Conservation (phyloP, 2,113 vertebrate genomes). For the Dissostichus mawsoni region DNA sequence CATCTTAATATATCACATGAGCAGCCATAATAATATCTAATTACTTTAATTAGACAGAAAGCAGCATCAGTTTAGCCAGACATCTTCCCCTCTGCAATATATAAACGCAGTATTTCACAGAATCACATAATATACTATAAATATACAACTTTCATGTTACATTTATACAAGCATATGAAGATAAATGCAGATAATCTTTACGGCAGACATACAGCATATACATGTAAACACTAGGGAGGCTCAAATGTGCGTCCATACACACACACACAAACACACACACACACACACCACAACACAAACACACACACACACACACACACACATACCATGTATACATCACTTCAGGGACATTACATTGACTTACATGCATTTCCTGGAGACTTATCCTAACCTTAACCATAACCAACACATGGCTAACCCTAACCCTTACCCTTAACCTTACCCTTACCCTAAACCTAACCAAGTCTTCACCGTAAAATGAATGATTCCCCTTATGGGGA, state of each 20-base stretch:
- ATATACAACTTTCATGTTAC: constrained; percentile 9
- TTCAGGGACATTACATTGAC: no score
- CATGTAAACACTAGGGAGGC: constrained; percentile 2
- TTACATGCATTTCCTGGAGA: no score
- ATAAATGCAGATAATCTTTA: neutral
- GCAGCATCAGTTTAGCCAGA: neutral
- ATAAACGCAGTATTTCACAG: constrained; percentile 29
- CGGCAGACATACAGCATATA: neutral
- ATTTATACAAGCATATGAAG: neutral
- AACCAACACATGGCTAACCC: no score
- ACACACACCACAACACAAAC: no score
- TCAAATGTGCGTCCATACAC: no score
- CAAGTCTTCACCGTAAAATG: no score
- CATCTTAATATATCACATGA: constrained; percentile 10
- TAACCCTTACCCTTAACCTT: no score
- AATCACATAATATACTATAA: constrained; percentile 13
- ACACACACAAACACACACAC: neutral
- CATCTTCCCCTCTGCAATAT: constrained; percentile 1
- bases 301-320: no score
- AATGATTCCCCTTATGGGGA: no score
- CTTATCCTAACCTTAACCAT: no score
- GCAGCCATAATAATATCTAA: constrained; percentile 34
- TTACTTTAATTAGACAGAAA: constrained; percentile 34
- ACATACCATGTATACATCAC: no score
- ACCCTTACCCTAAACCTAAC: no score